phyloP scores from a whole-genome alignment of 2,888 invertebrate genomes.

The Archaeoteleia sp. region DNA sequence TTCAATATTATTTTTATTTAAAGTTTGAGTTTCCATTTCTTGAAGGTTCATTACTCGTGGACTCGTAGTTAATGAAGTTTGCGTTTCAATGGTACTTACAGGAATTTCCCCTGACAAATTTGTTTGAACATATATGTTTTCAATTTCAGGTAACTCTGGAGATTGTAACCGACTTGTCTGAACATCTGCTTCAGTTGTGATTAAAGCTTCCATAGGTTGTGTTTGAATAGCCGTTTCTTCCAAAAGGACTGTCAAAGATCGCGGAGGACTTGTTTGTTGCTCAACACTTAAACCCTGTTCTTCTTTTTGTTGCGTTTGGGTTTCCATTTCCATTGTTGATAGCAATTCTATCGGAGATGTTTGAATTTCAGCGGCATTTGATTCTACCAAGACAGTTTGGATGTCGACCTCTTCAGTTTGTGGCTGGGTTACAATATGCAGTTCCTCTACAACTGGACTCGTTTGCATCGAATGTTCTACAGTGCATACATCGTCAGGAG shows the following conservation, averaged over 20 bases:
- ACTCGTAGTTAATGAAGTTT: conserved; percentile 62
- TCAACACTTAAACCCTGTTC: conserved; percentile 59
- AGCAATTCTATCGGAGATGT: conserved; percentile 62
- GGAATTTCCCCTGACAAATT: conserved; percentile 69
- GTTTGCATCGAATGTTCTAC: conserved; percentile 74
- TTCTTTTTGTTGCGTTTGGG: conserved; percentile 75
- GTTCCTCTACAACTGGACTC: conserved; percentile 66
- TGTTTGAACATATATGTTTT: conserved; percentile 76
- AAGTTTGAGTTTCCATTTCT: conserved; percentile 64
- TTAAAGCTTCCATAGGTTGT: conserved; percentile 65
- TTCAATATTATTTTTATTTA: conserved; percentile 11
- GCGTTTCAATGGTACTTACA: conserved; percentile 61
- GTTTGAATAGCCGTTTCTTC: conserved; percentile 75
- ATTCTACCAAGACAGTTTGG: conserved; percentile 73
- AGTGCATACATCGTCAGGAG: conserved; percentile 70
- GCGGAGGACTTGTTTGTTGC: conserved; percentile 63
- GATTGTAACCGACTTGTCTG: conserved; percentile 66
- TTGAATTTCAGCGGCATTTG: conserved; percentile 62
- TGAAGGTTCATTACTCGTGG: conserved; percentile 56
- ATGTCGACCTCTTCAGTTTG: conserved; percentile 70
- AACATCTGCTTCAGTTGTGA: conserved; percentile 67
- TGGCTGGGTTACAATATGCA: conserved; percentile 53
- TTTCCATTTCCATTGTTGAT: conserved; percentile 76
- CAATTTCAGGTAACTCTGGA: conserved; percentile 68
- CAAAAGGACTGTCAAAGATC: conserved; percentile 61